Evolutionary conservation across 2,113 vertebrate genomes (phyloP).

Genomic region (Climacteris rufus): DNA sequence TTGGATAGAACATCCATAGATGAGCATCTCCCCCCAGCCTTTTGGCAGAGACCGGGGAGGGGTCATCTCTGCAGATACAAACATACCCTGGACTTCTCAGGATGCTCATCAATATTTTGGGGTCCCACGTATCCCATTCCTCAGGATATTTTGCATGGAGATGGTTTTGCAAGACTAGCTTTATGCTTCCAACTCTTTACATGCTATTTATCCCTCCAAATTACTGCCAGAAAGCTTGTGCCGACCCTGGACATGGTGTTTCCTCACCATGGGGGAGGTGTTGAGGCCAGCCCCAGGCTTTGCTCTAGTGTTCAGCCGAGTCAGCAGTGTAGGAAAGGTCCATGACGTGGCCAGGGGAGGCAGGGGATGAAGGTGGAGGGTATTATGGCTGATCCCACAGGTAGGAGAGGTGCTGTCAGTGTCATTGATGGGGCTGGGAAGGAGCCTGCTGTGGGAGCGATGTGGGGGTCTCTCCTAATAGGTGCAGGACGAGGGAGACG

Average conservation of each 20-base stretch:
- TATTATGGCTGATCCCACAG: neutral
- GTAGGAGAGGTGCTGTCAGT: neutral
- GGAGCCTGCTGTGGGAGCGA: conserved; percentile 2
- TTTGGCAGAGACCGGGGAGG: rapidly evolving
- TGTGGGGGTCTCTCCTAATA: conserved; percentile 8
- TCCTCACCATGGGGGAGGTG: rapidly evolving
- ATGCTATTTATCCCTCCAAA: rapidly evolving
- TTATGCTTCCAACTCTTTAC: neutral
- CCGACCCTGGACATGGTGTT: rapidly evolving
- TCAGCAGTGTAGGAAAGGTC: too few relatives aligned
- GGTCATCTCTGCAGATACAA: rapidly evolving
- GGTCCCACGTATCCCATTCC: neutral
- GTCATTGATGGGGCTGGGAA: conserved; percentile 32
- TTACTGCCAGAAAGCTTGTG: neutral
- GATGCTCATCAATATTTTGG: rapidly evolving
- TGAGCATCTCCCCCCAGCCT: rapidly evolving
- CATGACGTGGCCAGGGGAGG: rapidly evolving
- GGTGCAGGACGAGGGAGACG: neutral
- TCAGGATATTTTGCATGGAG: neutral
- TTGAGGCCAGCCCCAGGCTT: neutral
- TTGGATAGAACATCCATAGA: neutral
- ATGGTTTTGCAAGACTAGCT: neutral
- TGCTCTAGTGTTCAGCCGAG: rapidly evolving
- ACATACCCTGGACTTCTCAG: rapidly evolving
- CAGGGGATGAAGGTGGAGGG: too few relatives aligned